Percentiles rank a stretch among this genome's conserved stretches.
phyloP scores from a whole-genome alignment of 2,113 vertebrate genomes.

The Rhynchopsitta pachyrhyncha region DNA sequence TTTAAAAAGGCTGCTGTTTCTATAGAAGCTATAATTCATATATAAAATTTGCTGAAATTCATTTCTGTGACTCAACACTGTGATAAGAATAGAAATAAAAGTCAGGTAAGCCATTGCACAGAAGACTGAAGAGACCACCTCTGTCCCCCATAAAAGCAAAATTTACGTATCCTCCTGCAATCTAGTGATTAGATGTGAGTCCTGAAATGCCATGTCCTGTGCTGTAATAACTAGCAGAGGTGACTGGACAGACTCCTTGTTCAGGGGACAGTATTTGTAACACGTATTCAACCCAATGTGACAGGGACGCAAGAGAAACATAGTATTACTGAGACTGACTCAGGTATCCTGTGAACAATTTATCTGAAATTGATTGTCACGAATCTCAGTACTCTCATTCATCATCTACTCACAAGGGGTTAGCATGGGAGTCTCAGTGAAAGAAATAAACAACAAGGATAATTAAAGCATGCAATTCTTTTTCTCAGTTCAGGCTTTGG shows the following conservation, averaged over 20 bases:
- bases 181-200: not conserved
- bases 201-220: not conserved
- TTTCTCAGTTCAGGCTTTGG: not conserved
- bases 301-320: not conserved
- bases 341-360: not conserved
- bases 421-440: not conserved
- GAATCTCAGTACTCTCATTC: not conserved
- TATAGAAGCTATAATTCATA: not conserved
- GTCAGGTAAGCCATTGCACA: not conserved
- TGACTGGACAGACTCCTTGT: not conserved
- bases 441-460: not conserved
- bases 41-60: not conserved
- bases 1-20: not conserved
- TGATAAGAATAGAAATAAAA: not conserved
- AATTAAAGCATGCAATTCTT: not conserved
- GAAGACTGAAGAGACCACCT: not conserved
- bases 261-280: not conserved
- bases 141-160: not conserved
- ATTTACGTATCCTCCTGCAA: not conserved
- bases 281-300: not conserved
- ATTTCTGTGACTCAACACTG: not conserved
- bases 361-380: not conserved
- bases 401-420: not conserved
- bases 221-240: not conserved
- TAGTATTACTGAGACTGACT: not conserved